phyloP scores from a whole-genome alignment of 2,113 vertebrate genomes.

The Canis aureus region DNA sequence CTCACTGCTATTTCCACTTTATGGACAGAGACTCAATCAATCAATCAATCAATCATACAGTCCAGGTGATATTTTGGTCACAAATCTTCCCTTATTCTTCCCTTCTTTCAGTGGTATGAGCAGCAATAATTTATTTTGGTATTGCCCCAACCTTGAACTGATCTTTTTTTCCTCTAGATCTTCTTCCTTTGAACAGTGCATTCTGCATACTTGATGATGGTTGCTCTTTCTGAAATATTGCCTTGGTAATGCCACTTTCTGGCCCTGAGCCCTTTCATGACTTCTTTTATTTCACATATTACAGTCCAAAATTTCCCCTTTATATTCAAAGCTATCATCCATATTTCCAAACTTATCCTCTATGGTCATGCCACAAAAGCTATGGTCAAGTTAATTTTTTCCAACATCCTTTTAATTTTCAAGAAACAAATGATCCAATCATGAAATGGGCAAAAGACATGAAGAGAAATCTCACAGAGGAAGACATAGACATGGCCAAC shows the following conservation, averaged over 20 bases:
- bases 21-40: background rate
- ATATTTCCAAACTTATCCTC: constrained; percentile 2
- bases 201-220: background rate
- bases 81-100: background rate
- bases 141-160: background rate
- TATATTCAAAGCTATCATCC: background rate
- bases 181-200: background rate
- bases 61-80: background rate
- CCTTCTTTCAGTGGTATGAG: background rate
- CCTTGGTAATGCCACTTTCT: background rate
- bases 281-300: background rate
- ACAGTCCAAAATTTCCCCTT: background rate
- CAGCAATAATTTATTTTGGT: background rate
- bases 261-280: background rate
- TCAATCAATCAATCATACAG: background rate
- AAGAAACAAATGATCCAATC: background rate
- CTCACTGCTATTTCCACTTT: background rate
- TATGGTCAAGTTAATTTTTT: background rate
- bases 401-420: background rate
- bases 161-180: background rate
- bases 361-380: background rate
- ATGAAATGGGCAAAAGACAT: too few relatives aligned
- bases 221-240: background rate
- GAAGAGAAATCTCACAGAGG: too few relatives aligned
- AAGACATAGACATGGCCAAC: too few relatives aligned